phyloP scores from a whole-genome alignment of 2,113 vertebrate species.

The Muntiacus reevesi region DNA sequence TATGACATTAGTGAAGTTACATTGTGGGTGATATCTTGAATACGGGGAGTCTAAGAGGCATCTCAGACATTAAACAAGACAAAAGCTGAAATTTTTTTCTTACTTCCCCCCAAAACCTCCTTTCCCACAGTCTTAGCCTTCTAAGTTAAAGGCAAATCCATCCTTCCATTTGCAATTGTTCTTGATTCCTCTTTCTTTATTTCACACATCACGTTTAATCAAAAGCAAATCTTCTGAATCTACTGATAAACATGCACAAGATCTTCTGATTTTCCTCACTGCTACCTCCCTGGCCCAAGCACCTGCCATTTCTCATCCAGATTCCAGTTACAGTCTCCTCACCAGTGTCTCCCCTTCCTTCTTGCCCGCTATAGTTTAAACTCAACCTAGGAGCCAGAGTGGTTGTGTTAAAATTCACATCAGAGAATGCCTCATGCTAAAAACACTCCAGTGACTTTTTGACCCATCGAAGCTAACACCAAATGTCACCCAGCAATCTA shows the following conservation, averaged over 20 bases:
- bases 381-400: neutral
- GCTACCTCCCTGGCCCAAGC: neutral
- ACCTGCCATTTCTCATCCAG: neutral
- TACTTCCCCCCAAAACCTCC: neutral
- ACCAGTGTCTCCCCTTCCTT: neutral
- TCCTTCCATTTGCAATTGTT: neutral
- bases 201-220: neutral
- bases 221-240: neutral
- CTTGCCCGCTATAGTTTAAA: neutral
- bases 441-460: neutral
- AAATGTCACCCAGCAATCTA: neutral
- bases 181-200: neutral
- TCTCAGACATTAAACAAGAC: neutral
- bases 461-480: neutral
- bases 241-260: neutral
- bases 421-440: neutral
- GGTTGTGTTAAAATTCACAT: neutral
- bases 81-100: neutral
- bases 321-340: neutral
- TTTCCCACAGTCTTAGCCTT: neutral
- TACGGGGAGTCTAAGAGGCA: neutral
- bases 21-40: neutral
- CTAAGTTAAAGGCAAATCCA: neutral
- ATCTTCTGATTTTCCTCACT: neutral
- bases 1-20: neutral